These are phyloP conservation scores for Oostethus manadensis DNA, from an alignment of 2,113 vertebrate genomes.

Conservation along the genomic window DNA sequence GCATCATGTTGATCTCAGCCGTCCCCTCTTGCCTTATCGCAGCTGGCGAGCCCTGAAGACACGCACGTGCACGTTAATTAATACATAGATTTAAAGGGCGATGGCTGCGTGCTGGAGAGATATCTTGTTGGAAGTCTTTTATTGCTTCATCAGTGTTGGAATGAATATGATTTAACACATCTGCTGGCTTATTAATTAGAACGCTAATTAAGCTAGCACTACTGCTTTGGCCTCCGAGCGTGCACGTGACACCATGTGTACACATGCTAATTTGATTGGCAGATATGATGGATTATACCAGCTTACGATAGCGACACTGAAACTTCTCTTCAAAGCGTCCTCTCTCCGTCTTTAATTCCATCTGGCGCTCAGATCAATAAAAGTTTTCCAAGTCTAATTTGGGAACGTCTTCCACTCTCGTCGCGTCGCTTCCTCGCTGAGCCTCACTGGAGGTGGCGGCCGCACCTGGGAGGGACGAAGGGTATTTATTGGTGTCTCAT, in stretches of 20 bases:
- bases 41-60: slow-evolving; percentile 52
- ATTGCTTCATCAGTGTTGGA: slow-evolving; percentile 73
- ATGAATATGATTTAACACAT: slow-evolving; percentile 69
- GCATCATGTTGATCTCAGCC: slow-evolving; percentile 36
- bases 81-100: slow-evolving; percentile 64
- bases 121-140: slow-evolving; percentile 70
- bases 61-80: slow-evolving; percentile 54
- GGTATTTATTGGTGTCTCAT: background rate
- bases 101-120: slow-evolving; percentile 61
- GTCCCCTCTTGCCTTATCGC: slow-evolving; percentile 42
- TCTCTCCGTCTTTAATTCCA: slow-evolving; percentile 48
- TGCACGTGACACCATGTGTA: slow-evolving; percentile 39
- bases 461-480: slow-evolving; percentile 22
- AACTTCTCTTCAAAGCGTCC: slow-evolving; percentile 60
- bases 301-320: slow-evolving; percentile 60
- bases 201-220: slow-evolving; percentile 67
- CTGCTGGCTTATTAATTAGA: slow-evolving; percentile 65
- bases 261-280: slow-evolving; percentile 66
- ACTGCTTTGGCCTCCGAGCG: slow-evolving; percentile 59
- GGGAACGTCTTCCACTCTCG: slow-evolving; percentile 44
- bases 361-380: slow-evolving; percentile 66
- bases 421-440: slow-evolving; percentile 37
- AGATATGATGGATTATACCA: slow-evolving; percentile 70
- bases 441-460: slow-evolving; percentile 18
- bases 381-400: slow-evolving; percentile 46